phyloP scores from a whole-genome alignment of 2,797 vertebrate species.

The Rousettus madagascariensis region DNA sequence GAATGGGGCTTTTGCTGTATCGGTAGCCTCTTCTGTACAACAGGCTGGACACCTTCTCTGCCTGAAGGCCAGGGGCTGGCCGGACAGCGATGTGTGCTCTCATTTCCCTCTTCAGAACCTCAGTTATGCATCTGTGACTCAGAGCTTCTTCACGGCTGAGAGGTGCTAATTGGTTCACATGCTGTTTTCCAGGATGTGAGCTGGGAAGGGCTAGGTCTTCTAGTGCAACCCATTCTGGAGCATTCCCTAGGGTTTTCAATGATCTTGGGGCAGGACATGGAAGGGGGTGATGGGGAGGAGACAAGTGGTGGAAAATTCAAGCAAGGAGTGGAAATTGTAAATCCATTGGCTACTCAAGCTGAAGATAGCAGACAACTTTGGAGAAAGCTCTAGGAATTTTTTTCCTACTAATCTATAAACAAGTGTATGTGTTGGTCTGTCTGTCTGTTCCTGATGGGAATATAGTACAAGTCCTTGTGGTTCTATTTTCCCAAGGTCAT shows the following conservation, averaged over 20 bases:
- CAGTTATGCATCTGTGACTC: background rate
- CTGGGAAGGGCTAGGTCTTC: conserved; percentile 38
- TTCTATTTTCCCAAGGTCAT: background rate
- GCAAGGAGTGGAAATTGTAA: background rate
- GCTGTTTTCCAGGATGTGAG: conserved; percentile 9
- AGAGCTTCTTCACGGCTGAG: background rate
- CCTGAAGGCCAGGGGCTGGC: background rate
- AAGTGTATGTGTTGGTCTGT: background rate
- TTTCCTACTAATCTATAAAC: background rate
- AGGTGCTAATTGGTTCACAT: conserved; percentile 28
- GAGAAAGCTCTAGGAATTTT: background rate
- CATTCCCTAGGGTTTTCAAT: background rate
- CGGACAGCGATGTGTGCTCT: background rate
- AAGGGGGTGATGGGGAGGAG: background rate
- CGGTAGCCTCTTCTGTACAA: background rate
- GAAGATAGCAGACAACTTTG: background rate
- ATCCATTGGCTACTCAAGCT: background rate
- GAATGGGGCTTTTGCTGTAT: background rate
- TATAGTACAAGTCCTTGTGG: background rate
- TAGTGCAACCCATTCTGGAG: fast-evolving
- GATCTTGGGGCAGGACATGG: background rate
- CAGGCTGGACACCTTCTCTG: background rate
- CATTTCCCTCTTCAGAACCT: background rate
- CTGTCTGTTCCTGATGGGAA: background rate
- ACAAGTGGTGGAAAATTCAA: background rate